phyloP scores from a whole-genome alignment of 2,888 invertebrate species.

The Acholoe squamosa region DNA sequence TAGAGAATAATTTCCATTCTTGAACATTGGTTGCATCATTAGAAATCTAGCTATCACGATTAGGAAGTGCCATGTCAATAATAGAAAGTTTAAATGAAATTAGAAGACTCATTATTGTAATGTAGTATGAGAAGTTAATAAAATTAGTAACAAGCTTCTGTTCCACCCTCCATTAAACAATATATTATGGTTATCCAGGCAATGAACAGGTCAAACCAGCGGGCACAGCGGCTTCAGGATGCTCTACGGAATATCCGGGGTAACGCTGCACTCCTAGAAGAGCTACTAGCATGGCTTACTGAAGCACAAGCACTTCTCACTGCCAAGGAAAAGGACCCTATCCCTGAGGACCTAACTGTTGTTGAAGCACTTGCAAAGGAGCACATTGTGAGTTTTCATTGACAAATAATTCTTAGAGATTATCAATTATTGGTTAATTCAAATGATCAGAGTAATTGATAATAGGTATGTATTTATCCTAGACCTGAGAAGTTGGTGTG shows the following conservation, averaged over 20 bases:
- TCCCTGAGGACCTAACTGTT: constrained; percentile 81
- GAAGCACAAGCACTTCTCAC: constrained; percentile 81
- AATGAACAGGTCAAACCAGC: constrained; percentile 71
- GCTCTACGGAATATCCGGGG: constrained; percentile 80
- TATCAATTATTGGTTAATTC: no score
- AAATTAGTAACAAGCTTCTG: neutral
- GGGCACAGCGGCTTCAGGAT: constrained; percentile 79
- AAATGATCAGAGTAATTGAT: no score
- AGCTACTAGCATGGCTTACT: constrained; percentile 81
- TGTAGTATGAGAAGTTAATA: no score
- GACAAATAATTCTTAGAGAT: no score
- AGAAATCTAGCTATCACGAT: no score
- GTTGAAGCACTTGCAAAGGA: constrained; percentile 81
- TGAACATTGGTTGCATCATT: no score
- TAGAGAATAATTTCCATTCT: no score
- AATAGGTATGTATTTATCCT: neutral
- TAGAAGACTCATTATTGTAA: no score
- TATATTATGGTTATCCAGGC: constrained; percentile 18
- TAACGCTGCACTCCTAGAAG: constrained; percentile 81
- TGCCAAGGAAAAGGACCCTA: constrained; percentile 79
- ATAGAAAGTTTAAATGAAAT: no score
- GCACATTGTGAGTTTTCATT: constrained; percentile 75
- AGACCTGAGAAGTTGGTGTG: no score
- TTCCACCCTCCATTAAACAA: neutral
- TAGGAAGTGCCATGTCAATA: no score